Percentiles rank a stretch among this genome's conserved stretches.
These are phyloP conservation scores for Eupithecia centaureata DNA, from an alignment of 2,888 invertebrate genomes.

Conservation along the genomic window DNA sequence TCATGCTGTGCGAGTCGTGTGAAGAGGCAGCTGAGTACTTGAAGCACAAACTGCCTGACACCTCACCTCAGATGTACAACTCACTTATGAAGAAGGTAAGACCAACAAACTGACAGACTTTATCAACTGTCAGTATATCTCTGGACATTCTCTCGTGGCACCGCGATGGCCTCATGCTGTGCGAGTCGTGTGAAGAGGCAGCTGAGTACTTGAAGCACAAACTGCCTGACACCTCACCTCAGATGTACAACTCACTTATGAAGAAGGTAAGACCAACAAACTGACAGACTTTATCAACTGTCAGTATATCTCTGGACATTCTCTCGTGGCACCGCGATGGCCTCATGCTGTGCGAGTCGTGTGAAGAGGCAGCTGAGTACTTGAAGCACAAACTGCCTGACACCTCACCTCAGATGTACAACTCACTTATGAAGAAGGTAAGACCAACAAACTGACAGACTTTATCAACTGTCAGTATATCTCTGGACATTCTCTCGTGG, in stretches of 20 bases:
- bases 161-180: conserved; percentile 91
- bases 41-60: conserved; percentile 90
- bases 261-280: conserved; percentile 90
- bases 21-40: conserved; percentile 97
- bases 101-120: no score
- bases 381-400: conserved; percentile 91
- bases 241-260: conserved; percentile 91
- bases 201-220: conserved; percentile 95
- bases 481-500: conserved; percentile 91
- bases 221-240: conserved; percentile 88
- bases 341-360: conserved; percentile 92
- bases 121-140: conserved; percentile 95
- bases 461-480: no score
- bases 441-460: no score
- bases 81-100: conserved; percentile 92
- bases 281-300: no score
- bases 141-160: conserved; percentile 93
- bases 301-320: conserved; percentile 93
- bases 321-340: conserved; percentile 93
- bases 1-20: conserved; percentile 94
- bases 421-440: conserved; percentile 93
- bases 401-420: conserved; percentile 87
- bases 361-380: conserved; percentile 97
- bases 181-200: conserved; percentile 96
- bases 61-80: conserved; percentile 88